Evolutionary conservation across 2,113 vertebrate species (phyloP).

Genomic region (Acrocephalus arundinaceus): DNA sequence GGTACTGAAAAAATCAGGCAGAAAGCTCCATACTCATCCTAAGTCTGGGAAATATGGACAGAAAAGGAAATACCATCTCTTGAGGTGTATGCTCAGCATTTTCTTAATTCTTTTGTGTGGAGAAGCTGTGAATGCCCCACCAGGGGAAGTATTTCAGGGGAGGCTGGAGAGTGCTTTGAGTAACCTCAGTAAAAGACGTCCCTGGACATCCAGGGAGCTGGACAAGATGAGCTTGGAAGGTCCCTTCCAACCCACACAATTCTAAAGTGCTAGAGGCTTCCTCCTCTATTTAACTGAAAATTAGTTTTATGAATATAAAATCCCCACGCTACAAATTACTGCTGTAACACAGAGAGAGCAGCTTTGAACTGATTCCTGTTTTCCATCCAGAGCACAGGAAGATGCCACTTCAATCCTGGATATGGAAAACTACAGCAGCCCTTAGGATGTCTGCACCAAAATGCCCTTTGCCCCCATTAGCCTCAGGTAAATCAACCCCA

Average conservation of each 20-base stretch:
- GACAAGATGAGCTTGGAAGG: not conserved
- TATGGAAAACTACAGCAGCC: not conserved
- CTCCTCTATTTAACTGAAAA: not conserved
- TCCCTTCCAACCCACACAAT: not conserved
- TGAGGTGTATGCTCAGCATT: not conserved
- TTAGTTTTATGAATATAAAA: not conserved
- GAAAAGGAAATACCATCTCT: not conserved
- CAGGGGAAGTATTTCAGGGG: not conserved
- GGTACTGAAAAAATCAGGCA: not conserved
- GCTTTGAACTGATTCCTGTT: not conserved
- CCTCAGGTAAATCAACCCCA: not conserved
- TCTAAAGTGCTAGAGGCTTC: not conserved
- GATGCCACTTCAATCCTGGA: not conserved
- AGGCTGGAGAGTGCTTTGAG: accelerated
- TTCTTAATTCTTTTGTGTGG: not conserved
- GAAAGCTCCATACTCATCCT: not conserved
- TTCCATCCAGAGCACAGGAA: not conserved
- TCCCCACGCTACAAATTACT: not conserved
- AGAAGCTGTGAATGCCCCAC: not conserved
- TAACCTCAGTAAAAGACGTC: not conserved
- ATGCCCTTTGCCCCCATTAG: not conserved
- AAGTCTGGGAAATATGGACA: not conserved
- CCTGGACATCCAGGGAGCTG: not conserved
- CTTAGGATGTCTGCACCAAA: not conserved
- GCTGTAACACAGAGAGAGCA: not conserved